Conservation (phyloP, 2,113 vertebrate species). For the Corythornis vintsioides region DNA sequence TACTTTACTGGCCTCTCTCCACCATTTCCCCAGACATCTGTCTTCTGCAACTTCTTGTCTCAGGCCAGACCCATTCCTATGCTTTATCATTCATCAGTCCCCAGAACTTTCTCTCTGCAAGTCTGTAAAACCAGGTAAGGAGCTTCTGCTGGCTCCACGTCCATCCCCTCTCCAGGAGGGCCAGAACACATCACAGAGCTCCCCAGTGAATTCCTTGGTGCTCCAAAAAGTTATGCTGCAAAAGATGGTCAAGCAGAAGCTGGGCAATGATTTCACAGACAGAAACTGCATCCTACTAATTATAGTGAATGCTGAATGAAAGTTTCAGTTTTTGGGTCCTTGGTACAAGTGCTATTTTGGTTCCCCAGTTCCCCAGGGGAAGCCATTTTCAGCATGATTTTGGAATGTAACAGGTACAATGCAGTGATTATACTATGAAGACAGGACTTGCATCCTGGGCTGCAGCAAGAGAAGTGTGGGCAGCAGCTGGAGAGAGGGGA, state of each 20-base stretch:
- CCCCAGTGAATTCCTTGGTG: neutral
- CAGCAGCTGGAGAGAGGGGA: too few species aligned
- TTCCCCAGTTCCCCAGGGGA: neutral
- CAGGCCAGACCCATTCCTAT: neutral
- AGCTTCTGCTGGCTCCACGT: neutral
- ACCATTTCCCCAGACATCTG: neutral
- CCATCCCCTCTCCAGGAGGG: neutral
- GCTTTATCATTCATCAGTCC: neutral
- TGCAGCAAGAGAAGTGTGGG: too few species aligned
- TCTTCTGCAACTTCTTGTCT: neutral
- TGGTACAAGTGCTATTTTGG: neutral
- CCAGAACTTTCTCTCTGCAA: neutral
- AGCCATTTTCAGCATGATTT: neutral
- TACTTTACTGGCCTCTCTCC: neutral
- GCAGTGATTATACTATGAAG: neutral
- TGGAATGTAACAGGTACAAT: neutral
- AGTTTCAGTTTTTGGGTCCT: neutral
- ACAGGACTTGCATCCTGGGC: neutral
- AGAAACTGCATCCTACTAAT: neutral
- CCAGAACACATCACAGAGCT: neutral
- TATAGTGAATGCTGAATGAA: neutral
- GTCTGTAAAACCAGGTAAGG: neutral
- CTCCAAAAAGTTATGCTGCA: neutral
- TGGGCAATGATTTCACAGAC: neutral
- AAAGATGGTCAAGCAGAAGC: neutral